These are phyloP conservation scores for Harpagifer antarcticus DNA, from an alignment of 2,797 vertebrate genomes.

Conservation along the genomic window DNA sequence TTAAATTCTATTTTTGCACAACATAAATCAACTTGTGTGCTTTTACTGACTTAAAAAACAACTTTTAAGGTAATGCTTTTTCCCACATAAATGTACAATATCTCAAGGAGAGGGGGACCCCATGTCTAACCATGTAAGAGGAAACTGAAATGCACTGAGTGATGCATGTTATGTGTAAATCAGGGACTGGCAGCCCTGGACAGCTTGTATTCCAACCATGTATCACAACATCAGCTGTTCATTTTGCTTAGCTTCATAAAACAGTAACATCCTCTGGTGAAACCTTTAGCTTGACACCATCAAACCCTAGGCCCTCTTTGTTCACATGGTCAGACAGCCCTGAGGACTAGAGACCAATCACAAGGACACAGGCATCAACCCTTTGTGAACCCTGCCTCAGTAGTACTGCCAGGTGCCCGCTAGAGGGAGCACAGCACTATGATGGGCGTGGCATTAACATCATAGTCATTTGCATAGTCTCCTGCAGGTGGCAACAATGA, in stretches of 20 bases:
- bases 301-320: neutral
- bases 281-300: conserved; percentile 4
- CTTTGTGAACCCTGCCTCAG: conserved; percentile 42
- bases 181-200: neutral
- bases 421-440: conserved; percentile 53
- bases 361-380: conserved; percentile 45
- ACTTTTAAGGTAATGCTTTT: too few species aligned
- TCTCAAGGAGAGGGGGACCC: too few species aligned
- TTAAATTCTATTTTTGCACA: too few species aligned
- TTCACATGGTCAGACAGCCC: conserved; percentile 4
- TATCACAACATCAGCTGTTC: neutral
- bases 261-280: neutral
- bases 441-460: conserved; percentile 79
- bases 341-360: conserved; percentile 17
- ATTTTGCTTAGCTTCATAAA: neutral
- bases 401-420: conserved; percentile 50
- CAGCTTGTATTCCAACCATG: neutral
- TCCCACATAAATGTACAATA: too few species aligned
- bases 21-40: too few species aligned
- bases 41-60: neutral
- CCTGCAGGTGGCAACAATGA: conserved; percentile 80
- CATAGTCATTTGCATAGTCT: conserved; percentile 75
- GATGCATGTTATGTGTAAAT: neutral
- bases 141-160: neutral
- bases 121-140: neutral